Base-by-base conservation (phyloP, 2,797 vertebrate genomes). In the Acanthiza pusilla region DNA sequence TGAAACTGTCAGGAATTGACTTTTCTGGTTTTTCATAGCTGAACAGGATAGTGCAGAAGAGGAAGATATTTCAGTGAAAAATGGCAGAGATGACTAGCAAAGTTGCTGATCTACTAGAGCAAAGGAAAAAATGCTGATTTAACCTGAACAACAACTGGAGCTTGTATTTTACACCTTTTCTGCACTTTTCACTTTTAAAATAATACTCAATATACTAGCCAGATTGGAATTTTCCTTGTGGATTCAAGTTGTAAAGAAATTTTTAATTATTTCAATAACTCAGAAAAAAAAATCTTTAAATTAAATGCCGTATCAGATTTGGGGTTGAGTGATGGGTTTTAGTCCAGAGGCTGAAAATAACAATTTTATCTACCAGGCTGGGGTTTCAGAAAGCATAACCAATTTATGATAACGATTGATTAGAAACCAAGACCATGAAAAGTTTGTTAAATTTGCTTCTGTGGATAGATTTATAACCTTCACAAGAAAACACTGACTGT, bases 271-370 rank as follows among this genome's bases (percentile, higher is more conserved):
- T 80, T 85, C 6, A 74, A 19, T 34, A 7, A 30, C 36, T 85
- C 30, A 75, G 51, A 66, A 62, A 87, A 53, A 58, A 47, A 6
- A 63, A 36, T 26, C 4, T 42, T 55, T 60, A 50, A 50, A 51
- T n/a, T 12, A 85, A 91, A 53, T 1, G 0, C 8, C 60, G 7
- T 30, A 48, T 76, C 20, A 77, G 7, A 11, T 72, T 70, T 70
- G 36, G 16, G 5, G 15, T 57, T 82, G 30, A 85, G 73, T 0
- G 0, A 20, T 1, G 2, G 4, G 2, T 45, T 78, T 84, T 72
- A 65, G 34, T 62, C 15, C 19, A 79, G 60, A 88, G 29, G 20
- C 20, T 94, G 51, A 93, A 93, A 82, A 40, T 9, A 76, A 27
- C 2, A 10, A 30, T 19, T 71, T 77, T 85, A 25, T 85, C 36